Conservation (phyloP, 2,113 vertebrate species). For the Campylorhamphus procurvoides region DNA sequence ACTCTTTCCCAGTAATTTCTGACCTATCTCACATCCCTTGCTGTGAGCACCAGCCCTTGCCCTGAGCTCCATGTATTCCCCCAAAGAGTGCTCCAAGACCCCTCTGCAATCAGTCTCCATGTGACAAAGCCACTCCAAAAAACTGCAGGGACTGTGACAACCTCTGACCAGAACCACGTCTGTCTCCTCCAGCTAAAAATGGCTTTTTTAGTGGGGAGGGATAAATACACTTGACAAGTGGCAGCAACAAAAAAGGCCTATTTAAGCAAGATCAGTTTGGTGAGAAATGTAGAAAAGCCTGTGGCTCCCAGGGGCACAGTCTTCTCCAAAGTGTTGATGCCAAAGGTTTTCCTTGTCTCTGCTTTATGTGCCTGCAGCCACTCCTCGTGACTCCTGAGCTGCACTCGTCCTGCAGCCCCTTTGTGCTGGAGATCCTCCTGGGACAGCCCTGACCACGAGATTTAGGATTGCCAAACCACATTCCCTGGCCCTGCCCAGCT, state of each 20-base stretch:
- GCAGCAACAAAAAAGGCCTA: neutral
- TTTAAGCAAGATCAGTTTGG: neutral
- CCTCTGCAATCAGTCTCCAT: neutral
- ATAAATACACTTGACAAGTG: neutral
- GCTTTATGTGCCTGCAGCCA: neutral
- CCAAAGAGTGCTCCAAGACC: neutral
- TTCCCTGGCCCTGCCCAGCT: neutral
- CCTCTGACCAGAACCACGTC: neutral
- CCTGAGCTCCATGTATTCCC: neutral
- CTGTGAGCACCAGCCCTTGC: neutral
- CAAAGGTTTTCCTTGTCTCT: neutral
- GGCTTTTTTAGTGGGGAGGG: accelerated
- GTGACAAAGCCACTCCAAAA: neutral
- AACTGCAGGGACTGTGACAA: neutral
- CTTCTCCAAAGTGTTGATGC: neutral
- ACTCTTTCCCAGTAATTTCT: neutral
- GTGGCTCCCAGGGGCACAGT: neutral
- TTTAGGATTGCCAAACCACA: neutral
- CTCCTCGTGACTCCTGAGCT: accelerated
- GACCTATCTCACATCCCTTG: too few relatives aligned
- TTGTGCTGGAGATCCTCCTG: neutral
- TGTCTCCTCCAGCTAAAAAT: neutral
- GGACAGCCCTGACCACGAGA: neutral
- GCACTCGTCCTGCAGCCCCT: neutral
- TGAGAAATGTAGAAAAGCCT: neutral